Evolutionary conservation across 2,797 vertebrate genomes (phyloP).

Genomic region (Atherinosoma microstoma): DNA sequence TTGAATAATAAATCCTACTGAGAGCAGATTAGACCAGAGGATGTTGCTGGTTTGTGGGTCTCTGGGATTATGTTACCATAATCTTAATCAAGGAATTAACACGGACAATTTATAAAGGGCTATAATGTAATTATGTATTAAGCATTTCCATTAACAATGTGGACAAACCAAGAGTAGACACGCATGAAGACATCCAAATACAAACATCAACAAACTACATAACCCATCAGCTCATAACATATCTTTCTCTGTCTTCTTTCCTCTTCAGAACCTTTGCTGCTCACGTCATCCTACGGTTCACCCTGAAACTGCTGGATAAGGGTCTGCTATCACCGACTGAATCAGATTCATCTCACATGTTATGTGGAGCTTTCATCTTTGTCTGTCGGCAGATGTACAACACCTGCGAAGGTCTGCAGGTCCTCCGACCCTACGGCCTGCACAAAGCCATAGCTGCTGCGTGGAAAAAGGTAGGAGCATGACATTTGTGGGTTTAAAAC

Average conservation of each 20-base stretch:
- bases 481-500: not conserved
- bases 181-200: not conserved
- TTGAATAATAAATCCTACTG: slow-evolving; percentile 32
- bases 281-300: slow-evolving; percentile 89
- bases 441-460: slow-evolving; percentile 87
- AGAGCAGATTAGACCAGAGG: slow-evolving; percentile 25
- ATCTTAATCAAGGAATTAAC: not conserved
- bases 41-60: slow-evolving; percentile 5
- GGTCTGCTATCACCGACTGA: slow-evolving; percentile 79
- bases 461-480: slow-evolving; percentile 89
- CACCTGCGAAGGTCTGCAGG: slow-evolving; percentile 92
- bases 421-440: slow-evolving; percentile 86
- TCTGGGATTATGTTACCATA: not conserved
- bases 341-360: slow-evolving; percentile 70
- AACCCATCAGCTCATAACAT: not conserved
- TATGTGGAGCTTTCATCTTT: slow-evolving; percentile 93
- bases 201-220: not conserved
- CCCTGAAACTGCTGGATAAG: slow-evolving; percentile 89
- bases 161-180: not conserved
- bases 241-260: slow-evolving; percentile 1
- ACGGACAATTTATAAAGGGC: no score
- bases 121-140: not conserved
- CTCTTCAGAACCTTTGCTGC: slow-evolving; percentile 85
- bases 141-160: not conserved
- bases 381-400: slow-evolving; percentile 93